Percentiles rank a stretch among this genome's conserved stretches.
Conservation (phyloP, 2,797 vertebrate species). For the Erithacus rubecula region DNA sequence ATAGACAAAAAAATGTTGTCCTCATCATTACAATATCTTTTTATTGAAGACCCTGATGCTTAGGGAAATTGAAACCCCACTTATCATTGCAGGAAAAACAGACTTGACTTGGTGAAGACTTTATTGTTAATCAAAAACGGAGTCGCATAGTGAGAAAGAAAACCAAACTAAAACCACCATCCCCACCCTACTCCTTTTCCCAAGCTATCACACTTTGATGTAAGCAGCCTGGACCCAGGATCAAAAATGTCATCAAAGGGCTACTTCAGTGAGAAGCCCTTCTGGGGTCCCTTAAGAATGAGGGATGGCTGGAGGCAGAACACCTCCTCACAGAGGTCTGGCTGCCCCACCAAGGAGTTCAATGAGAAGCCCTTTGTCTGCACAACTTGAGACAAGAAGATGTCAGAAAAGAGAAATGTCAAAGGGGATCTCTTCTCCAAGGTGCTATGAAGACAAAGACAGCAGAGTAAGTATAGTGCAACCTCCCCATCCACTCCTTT, state of each 20-base stretch:
- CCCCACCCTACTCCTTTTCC: fast-evolving
- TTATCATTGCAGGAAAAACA: background rate
- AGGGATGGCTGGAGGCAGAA: background rate
- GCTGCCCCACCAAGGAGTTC: background rate
- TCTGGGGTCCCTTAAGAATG: fast-evolving
- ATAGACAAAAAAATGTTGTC: background rate
- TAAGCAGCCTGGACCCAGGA: background rate
- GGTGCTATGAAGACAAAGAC: background rate
- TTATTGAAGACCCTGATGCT: background rate
- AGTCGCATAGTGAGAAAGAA: background rate
- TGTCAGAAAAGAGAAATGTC: background rate
- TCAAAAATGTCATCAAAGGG: background rate
- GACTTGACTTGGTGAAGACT: background rate
- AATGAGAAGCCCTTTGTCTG: background rate
- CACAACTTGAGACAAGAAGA: fast-evolving
- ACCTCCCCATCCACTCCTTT: background rate
- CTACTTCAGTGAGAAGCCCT: background rate
- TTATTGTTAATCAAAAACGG: background rate
- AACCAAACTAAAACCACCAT: background rate
- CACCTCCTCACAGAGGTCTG: background rate
- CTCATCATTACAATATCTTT: background rate
- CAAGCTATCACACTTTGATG: background rate
- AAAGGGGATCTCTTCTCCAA: background rate
- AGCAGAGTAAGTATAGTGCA: background rate
- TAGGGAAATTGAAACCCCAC: background rate